Base-by-base conservation (phyloP, 1,140 invertebrate genomes). In the Caenorhabditis elegans region DNA sequence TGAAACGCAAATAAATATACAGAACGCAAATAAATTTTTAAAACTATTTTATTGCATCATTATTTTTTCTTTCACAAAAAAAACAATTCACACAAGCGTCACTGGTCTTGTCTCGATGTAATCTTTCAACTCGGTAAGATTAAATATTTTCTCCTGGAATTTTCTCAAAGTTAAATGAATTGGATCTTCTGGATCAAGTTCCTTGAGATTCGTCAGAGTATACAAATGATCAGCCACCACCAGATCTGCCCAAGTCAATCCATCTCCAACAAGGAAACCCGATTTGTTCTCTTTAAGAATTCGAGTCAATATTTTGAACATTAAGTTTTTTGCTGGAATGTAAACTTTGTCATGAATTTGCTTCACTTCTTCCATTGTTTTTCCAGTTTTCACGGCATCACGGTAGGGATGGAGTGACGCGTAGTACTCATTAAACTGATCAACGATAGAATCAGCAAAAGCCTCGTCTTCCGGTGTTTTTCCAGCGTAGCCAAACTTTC, bases 201-300 rank as follows among this genome's bases (percentile, higher is more conserved):
- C 17, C 22, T 39, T 36, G 3, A 36, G 10, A 36, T 46, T 46
- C 8, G 5, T 5, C 65, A 75, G 31, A 24, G 65, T 75, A 13
- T n/a, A 11, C 31, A 75, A n/a, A 22, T 36, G 17, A 24, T 75
- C 65, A 19, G 65, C 65, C 1, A 75, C 22, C 10, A 75, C 34
- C n/a, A 75, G 26, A 75, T 75, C 65, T 3, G 39, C 65, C 65
- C 65, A 75, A 19, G 65, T 75, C n/a, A 75, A 17, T 36, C 39
- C 65, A 46, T n/a, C 19, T 36, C 39, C 31, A 24, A 36, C 65
- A 1, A 46, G 3, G 36, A 22, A 75, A 36, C 65, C 34, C 15
- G 39, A n/a, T 75, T 36, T 75, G n/a, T 75, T 75, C 4, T 34
- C 36, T n/a, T 75, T 46, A 17, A 75, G 65, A 75, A 75, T 75